Evolutionary conservation across 2,797 vertebrate genomes (phyloP), one percentile per base, ranked within the genome.

Genomic region (Rhyacichthys aspro): DNA sequence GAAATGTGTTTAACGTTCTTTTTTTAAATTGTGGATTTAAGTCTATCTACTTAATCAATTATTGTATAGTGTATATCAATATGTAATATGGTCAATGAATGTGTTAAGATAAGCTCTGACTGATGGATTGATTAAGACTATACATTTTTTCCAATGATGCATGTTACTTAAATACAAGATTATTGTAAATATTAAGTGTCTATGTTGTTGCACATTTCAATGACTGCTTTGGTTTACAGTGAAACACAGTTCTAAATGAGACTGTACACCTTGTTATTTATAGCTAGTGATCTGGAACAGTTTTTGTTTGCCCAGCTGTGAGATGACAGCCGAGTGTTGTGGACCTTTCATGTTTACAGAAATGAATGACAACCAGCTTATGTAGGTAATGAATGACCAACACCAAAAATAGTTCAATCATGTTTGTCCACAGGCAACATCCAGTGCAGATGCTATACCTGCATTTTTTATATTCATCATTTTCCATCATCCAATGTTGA

Each of bases 241-340:
- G 11, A 48, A 70, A 33, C 47, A 72, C 47, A 19, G 48, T 39
- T 63, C 44, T 50, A 43, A 59, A 61, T 17, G 55, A 56, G 42
- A 14, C 42, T 38, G 55, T 58, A 17, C 41, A 55, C 69, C 7
- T 43, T 71, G 69, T 76, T n/a, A n/a, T n/a, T 64, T 66, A 19
- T 1, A 49, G 67, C 53, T 43, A 61, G 55, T 63, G 48, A 66
- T 55, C n/a, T 70, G 50, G 57, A 70, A 74, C 55, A 69, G 39
- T 37, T 53, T 59, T 55, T 75, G 57, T 57, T 67, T 41, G 34
- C n/a, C 63, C 55, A 61, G 75, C 67, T 74, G 59, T 65, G 65
- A 55, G 43, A 46, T 44, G 57, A 58, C 50, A 64, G 55, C 45
- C 49, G 44, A 3, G 43, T 66, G 63, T 49, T 62, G 63, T 55